Conservation (phyloP, 2,888 invertebrate species). For the Siphonodentalium dalli region DNA sequence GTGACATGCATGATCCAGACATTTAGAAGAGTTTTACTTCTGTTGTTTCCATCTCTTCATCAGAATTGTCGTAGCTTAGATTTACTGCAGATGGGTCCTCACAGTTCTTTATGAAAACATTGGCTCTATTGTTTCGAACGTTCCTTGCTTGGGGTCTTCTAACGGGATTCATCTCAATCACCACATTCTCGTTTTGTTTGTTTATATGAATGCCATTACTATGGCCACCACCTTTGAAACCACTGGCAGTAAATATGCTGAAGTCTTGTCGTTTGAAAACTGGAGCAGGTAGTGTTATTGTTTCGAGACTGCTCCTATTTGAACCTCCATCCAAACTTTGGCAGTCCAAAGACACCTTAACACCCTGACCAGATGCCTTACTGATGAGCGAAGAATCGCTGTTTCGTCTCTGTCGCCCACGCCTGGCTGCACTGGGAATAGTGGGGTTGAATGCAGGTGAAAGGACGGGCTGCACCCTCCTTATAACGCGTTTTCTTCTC, state of each 20-base stretch:
- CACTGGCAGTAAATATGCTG: slow-evolving; percentile 46
- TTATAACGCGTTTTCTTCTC: slow-evolving; percentile 30
- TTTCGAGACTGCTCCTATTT: slow-evolving; percentile 31
- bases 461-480: slow-evolving; percentile 40
- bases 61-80: too few relatives aligned
- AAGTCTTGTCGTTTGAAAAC: slow-evolving; percentile 35
- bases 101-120: too few relatives aligned
- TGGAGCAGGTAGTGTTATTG: slow-evolving; percentile 31
- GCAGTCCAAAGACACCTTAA: slow-evolving; percentile 34
- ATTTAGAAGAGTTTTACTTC: too few relatives aligned
- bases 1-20: too few relatives aligned
- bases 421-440: slow-evolving; percentile 23
- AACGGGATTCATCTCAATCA: too few relatives aligned
- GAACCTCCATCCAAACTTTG: slow-evolving; percentile 31
- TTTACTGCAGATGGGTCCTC: too few relatives aligned
- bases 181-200: too few relatives aligned
- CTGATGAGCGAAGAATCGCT: slow-evolving; percentile 49
- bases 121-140: too few relatives aligned
- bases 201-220: too few relatives aligned
- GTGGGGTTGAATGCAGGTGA: slow-evolving; percentile 40
- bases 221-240: slow-evolving; percentile 22
- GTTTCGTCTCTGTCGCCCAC: slow-evolving; percentile 28
- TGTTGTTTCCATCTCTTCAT: too few relatives aligned
- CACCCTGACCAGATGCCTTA: slow-evolving; percentile 40
- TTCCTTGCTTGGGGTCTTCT: too few relatives aligned